These are phyloP conservation scores for Azemiops feae DNA, from an alignment of 2,113 vertebrate genomes.

Conservation along the genomic window DNA sequence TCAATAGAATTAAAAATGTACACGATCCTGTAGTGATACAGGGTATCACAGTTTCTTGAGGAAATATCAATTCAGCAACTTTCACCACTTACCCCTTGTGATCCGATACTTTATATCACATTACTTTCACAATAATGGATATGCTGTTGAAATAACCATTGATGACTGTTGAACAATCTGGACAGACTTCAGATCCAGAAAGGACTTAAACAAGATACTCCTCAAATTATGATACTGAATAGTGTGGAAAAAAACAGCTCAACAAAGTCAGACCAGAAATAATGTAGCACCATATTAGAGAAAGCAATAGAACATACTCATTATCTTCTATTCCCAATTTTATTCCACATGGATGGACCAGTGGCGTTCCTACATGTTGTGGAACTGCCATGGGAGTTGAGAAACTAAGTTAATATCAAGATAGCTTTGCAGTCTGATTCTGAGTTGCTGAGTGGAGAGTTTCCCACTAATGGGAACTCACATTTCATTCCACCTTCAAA, in stretches of 20 bases:
- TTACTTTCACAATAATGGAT: not conserved
- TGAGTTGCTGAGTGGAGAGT: not conserved
- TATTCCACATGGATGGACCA: not conserved
- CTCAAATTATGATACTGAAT: not conserved
- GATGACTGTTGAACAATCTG: not conserved
- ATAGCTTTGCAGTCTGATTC: not conserved
- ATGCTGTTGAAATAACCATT: not conserved
- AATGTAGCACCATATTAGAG: not conserved
- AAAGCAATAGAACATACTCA: not conserved
- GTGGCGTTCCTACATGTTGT: not conserved
- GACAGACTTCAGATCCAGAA: not conserved
- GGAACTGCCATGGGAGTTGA: not conserved
- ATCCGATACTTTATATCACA: not conserved
- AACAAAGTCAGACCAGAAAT: not conserved
- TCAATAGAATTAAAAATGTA: not conserved
- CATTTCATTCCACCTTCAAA: not conserved
- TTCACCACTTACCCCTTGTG: not conserved
- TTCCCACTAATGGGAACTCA: not conserved
- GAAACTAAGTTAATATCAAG: not conserved
- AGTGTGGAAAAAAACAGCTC: not conserved
- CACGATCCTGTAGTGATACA: not conserved
- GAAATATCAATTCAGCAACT: not conserved
- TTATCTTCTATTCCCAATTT: not conserved
- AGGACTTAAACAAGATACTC: not conserved
- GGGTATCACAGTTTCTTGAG: not conserved